Evolutionary conservation across 2,113 vertebrate genomes (phyloP), one percentile per base, ranked within the genome.

Genomic region (Oreochromis spilurus): DNA sequence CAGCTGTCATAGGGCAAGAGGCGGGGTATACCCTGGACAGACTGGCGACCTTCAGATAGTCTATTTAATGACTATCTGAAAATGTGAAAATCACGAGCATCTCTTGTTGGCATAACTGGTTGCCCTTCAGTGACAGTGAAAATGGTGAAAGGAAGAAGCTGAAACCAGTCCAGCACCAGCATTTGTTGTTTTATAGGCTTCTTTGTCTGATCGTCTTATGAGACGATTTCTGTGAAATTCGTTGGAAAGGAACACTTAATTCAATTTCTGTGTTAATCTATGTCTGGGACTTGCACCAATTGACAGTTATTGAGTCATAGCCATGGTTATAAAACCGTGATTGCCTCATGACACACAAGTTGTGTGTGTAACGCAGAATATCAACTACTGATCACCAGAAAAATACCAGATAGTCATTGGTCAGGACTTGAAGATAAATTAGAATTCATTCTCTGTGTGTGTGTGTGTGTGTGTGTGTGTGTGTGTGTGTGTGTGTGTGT

Each of bases 221-320:
- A 84, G n/a, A 24, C 50, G 24, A 84, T 79, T 82, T 86, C 77
- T 75, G 81, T 78, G 45, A 88, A 89, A 83, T 83, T 82, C 21
- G 7, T 72, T 70, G 8, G 26, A 87, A 84, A 81, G 34, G 79
- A 84, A 79, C 82, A 78, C 24, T 79, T 87, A 55, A 88, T 91
- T 91, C 43, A 70, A 83, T 88, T 84, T 84, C 4, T 21, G 13
- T 81, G 34, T 29, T 86, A 62, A 87, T 90, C 48, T 81, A 70
- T 86, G 45, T 82, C 88, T 84, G 83, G 65, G 29, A 78, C 24
- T 90, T 82, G 65, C 57, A 87, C 43, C 67, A 81, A 65, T 84
- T 82, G 45, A 85, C 86, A 88, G 84, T 88, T 87, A 88, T 79
- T 84, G 50, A 84, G 58, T 90, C 83, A 80, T 21, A 50, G 21